phyloP scores from a whole-genome alignment of 2,888 invertebrate species.

The Orchestes rusci region DNA sequence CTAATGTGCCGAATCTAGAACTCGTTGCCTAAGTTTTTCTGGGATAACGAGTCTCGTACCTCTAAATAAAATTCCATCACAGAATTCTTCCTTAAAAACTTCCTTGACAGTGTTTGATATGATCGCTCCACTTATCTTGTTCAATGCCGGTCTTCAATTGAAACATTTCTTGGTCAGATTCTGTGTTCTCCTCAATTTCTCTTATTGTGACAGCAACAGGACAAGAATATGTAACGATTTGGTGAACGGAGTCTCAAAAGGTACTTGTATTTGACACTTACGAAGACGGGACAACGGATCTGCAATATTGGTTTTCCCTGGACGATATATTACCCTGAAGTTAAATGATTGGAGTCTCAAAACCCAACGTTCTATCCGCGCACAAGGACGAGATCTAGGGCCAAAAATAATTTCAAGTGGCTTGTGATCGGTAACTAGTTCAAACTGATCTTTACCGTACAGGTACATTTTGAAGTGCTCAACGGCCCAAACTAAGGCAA shows the following conservation, averaged over 20 bases:
- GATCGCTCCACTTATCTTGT: slow-evolving; percentile 4
- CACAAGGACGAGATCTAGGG: slow-evolving; percentile 28
- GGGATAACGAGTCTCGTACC: slow-evolving; percentile 10
- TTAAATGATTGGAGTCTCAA: slow-evolving; percentile 17
- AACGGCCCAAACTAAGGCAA: slow-evolving; percentile 39
- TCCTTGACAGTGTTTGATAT: background rate
- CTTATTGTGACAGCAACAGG: background rate
- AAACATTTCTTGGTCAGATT: slow-evolving; percentile 5
- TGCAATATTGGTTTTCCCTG: slow-evolving; percentile 24
- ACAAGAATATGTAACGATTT: background rate
- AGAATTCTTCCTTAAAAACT: background rate
- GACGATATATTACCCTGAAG: slow-evolving; percentile 14
- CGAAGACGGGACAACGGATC: slow-evolving; percentile 19
- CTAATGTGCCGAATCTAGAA: slow-evolving; percentile 30
- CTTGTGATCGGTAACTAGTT: slow-evolving; percentile 29
- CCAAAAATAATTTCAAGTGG: slow-evolving; percentile 36
- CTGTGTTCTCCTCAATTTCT: slow-evolving; percentile 1
- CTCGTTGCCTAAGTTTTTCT: slow-evolving; percentile 13
- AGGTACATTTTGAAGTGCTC: slow-evolving; percentile 21
- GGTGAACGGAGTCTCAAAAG: background rate
- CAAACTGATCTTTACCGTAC: slow-evolving; percentile 25
- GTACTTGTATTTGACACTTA: background rate
- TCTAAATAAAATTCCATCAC: background rate
- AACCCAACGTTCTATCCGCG: slow-evolving; percentile 17
- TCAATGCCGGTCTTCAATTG: background rate